Base-by-base conservation (phyloP, 2,113 vertebrate genomes). In the Gambusia holbrooki region DNA sequence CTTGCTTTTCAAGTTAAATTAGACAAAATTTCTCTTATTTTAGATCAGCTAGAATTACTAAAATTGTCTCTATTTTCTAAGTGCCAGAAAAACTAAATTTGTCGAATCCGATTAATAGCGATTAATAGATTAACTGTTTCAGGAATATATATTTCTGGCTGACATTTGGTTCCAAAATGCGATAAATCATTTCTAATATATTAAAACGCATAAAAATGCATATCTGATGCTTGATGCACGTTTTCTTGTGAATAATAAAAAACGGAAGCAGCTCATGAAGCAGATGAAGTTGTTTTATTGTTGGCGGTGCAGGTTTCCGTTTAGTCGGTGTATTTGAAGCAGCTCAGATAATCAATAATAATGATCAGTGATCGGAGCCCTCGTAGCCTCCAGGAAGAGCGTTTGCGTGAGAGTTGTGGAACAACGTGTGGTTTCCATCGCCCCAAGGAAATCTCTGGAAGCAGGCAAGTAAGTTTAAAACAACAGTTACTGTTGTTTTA, bases 401-500 rank as follows among this genome's bases (percentile, higher is more conserved):
- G 40, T 97, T 98, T 76, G 92, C 15, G 30, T 86, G 96, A 40
- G 93, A 0, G 64, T 97, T 98, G 93, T 97, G 96, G 94, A 98
- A 96, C 5, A 98, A 74, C 0, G 88, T 85, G 88, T 96, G 96
- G 92, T 97, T 97, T 62, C 97, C 96, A 62, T 97, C 97, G 1
- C 96, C 96, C 96, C 97, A 97, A 0, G 96, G 94, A 76, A 93
- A 97, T 67, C 80, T 94, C 97, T 97, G 88, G 62, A 76, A 76
- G 42, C 40, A 66, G 30, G 84, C n/a, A 64, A 8, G 17, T 35
- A 17, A 67, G n/a, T 7, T 17, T 40, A 11, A 14, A 58, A n/a
- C 25, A 58, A n/a, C 25, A 6, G 15, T 54, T 54, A 9, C 9
- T n/a, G 7, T 25, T 54, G 51, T 58, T 58, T 58, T n/a, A 58